These are phyloP conservation scores for Cheilosia vulpina DNA, from an alignment of 2,888 invertebrate genomes.

Conservation along the genomic window DNA sequence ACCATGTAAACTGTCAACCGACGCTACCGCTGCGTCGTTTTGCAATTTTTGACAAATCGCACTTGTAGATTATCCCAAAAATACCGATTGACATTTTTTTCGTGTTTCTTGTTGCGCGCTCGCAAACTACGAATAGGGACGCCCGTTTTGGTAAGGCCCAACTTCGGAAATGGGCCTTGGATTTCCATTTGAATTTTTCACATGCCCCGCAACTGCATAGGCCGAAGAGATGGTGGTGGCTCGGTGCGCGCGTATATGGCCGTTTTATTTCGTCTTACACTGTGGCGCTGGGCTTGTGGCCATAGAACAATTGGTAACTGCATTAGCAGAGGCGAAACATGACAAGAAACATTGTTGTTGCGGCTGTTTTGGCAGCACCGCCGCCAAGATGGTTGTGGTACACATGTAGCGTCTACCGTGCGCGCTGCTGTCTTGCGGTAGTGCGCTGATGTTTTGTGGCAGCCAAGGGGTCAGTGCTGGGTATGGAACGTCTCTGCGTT, in stretches of 20 bases:
- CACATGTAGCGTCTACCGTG: constrained; percentile 43
- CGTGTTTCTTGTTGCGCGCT: not conserved
- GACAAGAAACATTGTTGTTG: constrained; percentile 69
- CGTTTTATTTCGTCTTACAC: constrained; percentile 7
- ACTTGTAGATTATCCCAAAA: constrained; percentile 54
- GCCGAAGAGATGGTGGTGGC: constrained; percentile 24
- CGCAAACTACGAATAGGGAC: constrained; percentile 8
- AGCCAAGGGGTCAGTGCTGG: constrained; percentile 57
- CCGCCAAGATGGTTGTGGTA: constrained; percentile 51
- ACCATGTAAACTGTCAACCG: constrained; percentile 49
- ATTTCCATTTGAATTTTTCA: constrained; percentile 54
- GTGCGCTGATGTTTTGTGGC: constrained; percentile 30
- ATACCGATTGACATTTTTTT: constrained; percentile 20
- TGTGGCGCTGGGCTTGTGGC: constrained; percentile 32
- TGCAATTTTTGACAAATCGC: constrained; percentile 65
- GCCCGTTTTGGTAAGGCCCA: constrained; percentile 47
- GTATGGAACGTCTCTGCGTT: constrained; percentile 67
- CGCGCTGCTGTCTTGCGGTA: constrained; percentile 27
- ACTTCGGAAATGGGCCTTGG: constrained; percentile 55
- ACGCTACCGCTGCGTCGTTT: constrained; percentile 33
- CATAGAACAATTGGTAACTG: constrained; percentile 63
- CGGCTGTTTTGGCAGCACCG: constrained; percentile 41
- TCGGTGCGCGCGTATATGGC: not conserved
- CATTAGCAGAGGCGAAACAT: constrained; percentile 67
- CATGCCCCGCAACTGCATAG: constrained; percentile 22